Evolutionary conservation across 2,888 invertebrate genomes (phyloP).

Genomic region (Synanthedon formicaeformis): DNA sequence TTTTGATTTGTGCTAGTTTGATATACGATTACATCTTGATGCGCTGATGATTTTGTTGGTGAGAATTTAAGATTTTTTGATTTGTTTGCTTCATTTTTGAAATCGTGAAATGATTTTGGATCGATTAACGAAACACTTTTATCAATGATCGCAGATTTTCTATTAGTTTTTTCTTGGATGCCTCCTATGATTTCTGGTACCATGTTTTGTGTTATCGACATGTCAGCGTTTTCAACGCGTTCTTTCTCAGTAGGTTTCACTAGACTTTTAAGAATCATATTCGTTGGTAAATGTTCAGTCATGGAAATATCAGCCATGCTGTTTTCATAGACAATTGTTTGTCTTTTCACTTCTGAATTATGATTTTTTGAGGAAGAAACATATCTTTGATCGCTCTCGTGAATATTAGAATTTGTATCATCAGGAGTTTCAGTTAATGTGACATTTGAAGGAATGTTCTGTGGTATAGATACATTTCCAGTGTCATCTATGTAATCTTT

Average conservation of each 20-base stretch:
- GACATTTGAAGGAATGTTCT: conserved; percentile 13
- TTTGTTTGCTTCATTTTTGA: background rate
- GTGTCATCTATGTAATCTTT: conserved; percentile 9
- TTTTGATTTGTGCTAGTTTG: conserved; percentile 12
- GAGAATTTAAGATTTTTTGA: background rate
- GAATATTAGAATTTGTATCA: no score
- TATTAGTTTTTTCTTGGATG: background rate
- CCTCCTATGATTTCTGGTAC: background rate
- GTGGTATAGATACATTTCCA: conserved; percentile 15
- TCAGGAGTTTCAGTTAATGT: conserved; percentile 1
- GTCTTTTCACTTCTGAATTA: no score
- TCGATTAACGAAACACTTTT: conserved; percentile 5
- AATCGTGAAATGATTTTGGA: conserved; percentile 4
- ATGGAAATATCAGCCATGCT: conserved; percentile 15
- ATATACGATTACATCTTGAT: conserved; percentile 18
- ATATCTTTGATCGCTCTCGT: no score
- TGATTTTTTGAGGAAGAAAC: no score
- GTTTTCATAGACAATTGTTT: no score
- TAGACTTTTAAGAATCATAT: no score
- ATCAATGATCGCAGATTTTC: background rate
- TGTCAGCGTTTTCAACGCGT: background rate
- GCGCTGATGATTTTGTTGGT: background rate
- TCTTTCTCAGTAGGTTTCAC: background rate
- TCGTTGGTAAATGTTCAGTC: conserved; percentile 10
- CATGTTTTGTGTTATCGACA: background rate